Percentiles rank a stretch among this genome's conserved stretches.
Conservation (phyloP, 2,113 vertebrate genomes). For the Mormyrus iriodes region DNA sequence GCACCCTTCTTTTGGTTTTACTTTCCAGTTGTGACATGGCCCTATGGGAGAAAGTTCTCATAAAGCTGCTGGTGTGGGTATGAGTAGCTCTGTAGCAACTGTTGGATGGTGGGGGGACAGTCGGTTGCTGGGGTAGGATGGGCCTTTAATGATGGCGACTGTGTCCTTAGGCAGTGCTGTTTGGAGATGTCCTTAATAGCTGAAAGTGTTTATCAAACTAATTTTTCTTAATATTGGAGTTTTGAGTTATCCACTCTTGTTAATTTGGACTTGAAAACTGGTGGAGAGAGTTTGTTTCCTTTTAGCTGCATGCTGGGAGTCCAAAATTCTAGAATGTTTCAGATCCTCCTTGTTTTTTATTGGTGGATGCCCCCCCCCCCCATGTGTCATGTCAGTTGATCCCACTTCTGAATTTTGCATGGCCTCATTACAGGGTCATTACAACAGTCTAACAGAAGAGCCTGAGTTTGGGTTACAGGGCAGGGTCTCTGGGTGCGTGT, state of each 20-base stretch:
- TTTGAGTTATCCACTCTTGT: not conserved
- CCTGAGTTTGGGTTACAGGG: conserved; percentile 46
- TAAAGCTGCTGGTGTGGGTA: not conserved
- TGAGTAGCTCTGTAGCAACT: not conserved
- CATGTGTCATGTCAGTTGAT: conserved; percentile 34
- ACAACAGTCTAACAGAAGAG: conserved; percentile 50
- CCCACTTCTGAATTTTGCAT: conserved; percentile 53
- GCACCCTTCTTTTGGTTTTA: not conserved
- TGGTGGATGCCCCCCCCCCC: not conserved
- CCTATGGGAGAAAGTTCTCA: not conserved
- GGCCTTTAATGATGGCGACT: not conserved
- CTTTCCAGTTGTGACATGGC: not conserved
- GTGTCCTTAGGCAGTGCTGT: not conserved
- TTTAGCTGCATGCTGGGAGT: not conserved
- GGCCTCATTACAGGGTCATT: conserved; percentile 61
- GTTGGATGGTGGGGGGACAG: not conserved
- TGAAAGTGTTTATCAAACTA: not conserved
- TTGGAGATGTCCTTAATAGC: too few relatives aligned
- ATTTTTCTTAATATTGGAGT: not conserved
- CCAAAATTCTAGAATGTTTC: not conserved
- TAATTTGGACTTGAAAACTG: not conserved
- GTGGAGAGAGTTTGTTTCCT: not conserved
- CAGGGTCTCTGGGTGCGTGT: not conserved
- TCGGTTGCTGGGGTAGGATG: not conserved
- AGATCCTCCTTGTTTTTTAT: not conserved